Evolutionary conservation across 2,113 vertebrate genomes (phyloP).

Genomic region (Rhinoptilus africanus): DNA sequence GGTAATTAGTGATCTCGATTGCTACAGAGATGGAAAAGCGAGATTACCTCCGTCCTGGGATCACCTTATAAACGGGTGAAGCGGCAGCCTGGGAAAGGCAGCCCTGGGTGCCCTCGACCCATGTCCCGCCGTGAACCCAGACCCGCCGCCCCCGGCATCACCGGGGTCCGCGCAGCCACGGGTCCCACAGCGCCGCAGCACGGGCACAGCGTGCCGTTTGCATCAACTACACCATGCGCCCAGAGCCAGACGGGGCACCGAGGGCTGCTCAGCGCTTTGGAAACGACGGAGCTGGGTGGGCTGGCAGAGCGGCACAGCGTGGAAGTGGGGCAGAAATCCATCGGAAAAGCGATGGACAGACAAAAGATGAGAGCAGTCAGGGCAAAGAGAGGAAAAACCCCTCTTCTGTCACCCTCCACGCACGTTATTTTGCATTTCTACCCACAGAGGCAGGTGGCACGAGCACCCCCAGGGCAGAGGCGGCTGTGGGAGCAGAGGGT

Average conservation of each 20-base stretch:
- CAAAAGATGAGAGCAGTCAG: background rate
- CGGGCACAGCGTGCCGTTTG: no score
- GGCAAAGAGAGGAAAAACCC: background rate
- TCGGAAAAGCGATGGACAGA: rapidly evolving
- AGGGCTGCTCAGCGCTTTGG: background rate
- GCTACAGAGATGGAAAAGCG: background rate
- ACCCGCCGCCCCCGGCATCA: background rate
- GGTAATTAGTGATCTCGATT: rapidly evolving
- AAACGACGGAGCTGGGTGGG: rapidly evolving
- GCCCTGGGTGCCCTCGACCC: no score
- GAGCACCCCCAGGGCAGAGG: background rate
- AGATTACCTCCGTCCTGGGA: background rate
- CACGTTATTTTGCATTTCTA: background rate
- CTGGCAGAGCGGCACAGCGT: rapidly evolving
- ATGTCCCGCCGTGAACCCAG: background rate
- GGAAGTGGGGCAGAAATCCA: background rate
- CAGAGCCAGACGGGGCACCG: rapidly evolving
- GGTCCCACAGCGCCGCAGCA: background rate
- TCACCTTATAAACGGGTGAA: rapidly evolving
- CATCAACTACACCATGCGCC: rapidly evolving
- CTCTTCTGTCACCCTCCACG: no score
- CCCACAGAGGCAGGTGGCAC: background rate
- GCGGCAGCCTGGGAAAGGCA: background rate
- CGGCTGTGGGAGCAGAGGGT: rapidly evolving
- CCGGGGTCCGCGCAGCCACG: rapidly evolving